phyloP scores from a whole-genome alignment of 2,113 vertebrate genomes.

The Nicator chloris region DNA sequence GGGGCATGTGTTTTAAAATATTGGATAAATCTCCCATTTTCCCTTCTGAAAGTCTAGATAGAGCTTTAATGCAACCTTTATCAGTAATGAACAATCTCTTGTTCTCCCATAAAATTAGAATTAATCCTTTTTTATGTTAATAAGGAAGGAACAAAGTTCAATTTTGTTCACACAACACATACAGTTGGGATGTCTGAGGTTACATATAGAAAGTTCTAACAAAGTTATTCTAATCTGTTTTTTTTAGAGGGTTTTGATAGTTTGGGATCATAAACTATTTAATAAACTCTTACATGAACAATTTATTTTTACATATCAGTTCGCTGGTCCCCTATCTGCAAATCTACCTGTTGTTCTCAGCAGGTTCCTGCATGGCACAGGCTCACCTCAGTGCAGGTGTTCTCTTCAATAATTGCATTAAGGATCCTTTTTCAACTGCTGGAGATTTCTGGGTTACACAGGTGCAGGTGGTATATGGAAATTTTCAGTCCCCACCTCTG shows the following conservation, averaged over 20 bases:
- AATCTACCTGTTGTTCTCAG: not conserved
- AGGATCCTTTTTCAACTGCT: not conserved
- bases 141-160: not conserved
- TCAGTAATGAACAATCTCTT: not conserved
- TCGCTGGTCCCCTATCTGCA: not conserved
- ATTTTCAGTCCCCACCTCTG: not conserved
- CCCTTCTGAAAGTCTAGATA: not conserved
- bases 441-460: not conserved
- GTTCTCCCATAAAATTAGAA: not conserved
- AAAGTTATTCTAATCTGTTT: not conserved
- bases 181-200: not conserved
- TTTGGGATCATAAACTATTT: not conserved
- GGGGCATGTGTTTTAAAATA: not conserved
- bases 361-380: not conserved
- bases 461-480: not conserved
- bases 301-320: not conserved
- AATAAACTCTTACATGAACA: not conserved
- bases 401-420: not conserved
- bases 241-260: not conserved
- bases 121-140: slow-evolving; percentile 13
- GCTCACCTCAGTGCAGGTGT: not conserved
- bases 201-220: not conserved
- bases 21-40: not conserved
- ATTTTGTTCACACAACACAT: not conserved
- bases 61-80: not conserved